Evolutionary conservation across 2,797 vertebrate species (phyloP).

Genomic region (Catamblyrhynchus diadema): DNA sequence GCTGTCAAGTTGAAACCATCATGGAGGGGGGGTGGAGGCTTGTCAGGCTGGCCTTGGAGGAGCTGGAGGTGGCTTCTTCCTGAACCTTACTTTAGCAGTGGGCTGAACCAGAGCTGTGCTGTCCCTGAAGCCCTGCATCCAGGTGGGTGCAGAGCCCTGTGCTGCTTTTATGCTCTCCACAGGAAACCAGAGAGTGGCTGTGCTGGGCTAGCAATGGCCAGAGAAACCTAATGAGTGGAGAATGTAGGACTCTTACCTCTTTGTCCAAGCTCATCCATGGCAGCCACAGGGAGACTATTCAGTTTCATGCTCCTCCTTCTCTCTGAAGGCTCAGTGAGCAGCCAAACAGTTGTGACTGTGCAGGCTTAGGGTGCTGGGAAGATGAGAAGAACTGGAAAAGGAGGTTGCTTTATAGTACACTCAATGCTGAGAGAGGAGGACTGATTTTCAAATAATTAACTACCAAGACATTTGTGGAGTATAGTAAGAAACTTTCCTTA

Average conservation of each 20-base stretch:
- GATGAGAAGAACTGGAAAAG: neutral
- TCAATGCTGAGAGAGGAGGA: neutral
- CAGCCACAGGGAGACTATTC: neutral
- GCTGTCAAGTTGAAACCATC: neutral
- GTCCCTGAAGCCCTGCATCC: neutral
- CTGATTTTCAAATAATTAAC: neutral
- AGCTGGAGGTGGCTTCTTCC: neutral
- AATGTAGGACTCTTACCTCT: neutral
- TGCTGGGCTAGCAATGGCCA: neutral
- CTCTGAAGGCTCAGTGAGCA: neutral
- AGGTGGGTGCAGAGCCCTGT: neutral
- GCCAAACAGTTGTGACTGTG: neutral
- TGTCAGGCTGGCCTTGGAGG: neutral
- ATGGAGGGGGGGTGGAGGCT: neutral
- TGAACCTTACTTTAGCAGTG: neutral
- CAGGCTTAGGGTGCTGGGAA: neutral
- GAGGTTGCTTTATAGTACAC: neutral
- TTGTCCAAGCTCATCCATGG: neutral
- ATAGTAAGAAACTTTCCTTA: neutral
- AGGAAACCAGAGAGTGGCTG: neutral
- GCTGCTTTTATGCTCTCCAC: neutral
- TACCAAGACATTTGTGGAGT: neutral
- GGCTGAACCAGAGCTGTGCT: neutral
- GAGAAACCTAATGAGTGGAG: neutral
- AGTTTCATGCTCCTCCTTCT: accelerated